Conservation (phyloP, 2,797 vertebrate genomes). For the Mionectes olivaceus region DNA sequence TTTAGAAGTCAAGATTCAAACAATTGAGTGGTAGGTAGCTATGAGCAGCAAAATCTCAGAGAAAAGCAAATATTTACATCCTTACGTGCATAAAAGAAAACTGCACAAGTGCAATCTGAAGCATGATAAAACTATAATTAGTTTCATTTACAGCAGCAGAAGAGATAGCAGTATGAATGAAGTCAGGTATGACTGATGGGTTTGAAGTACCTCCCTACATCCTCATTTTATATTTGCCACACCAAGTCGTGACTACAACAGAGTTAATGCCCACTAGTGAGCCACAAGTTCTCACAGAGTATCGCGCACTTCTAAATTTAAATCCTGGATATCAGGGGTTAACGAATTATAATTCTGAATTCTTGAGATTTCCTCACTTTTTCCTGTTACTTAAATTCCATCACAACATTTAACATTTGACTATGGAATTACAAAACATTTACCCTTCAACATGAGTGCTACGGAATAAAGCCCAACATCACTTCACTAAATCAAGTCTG, state of each 20-base stretch:
- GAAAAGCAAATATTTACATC: constrained; percentile 68
- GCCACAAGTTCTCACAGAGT: background rate
- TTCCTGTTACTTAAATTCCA: background rate
- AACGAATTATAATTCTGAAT: background rate
- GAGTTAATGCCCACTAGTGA: background rate
- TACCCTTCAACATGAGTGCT: background rate
- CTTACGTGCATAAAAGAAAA: constrained; percentile 24
- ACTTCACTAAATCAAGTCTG: background rate
- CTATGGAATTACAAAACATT: background rate
- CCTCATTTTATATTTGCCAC: background rate
- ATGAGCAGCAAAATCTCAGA: constrained; percentile 58
- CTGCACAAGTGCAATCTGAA: constrained; percentile 57
- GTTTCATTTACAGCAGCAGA: constrained; percentile 59
- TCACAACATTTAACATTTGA: background rate
- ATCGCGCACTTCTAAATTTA: background rate
- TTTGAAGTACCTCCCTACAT: background rate
- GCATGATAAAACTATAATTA: constrained; percentile 53
- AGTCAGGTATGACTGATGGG: background rate
- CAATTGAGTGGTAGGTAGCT: constrained; percentile 63
- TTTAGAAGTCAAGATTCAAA: constrained; percentile 63
- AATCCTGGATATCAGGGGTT: background rate
- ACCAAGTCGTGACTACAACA: background rate
- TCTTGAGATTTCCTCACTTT: background rate
- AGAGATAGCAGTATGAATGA: constrained; percentile 32
- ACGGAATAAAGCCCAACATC: background rate